Evolutionary conservation across 2,113 vertebrate genomes (phyloP).

Genomic region (Baryphthengus martii): DNA sequence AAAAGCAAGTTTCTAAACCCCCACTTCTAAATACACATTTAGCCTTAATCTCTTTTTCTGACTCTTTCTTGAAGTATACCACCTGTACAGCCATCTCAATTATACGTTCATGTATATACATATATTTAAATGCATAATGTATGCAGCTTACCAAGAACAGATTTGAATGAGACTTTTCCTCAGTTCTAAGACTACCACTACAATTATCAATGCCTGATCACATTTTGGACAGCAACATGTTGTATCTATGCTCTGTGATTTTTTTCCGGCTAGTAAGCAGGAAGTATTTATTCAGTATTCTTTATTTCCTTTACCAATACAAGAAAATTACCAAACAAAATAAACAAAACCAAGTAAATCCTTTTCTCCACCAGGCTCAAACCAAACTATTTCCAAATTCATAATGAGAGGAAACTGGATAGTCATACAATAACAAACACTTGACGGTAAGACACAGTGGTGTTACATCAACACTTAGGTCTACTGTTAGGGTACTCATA

Average conservation of each 20-base stretch:
- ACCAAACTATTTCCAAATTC: not conserved
- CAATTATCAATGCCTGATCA: not conserved
- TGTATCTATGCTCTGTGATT: not conserved
- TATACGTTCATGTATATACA: not conserved
- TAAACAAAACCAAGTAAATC: not conserved
- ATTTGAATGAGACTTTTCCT: not conserved
- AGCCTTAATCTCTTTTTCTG: slow-evolving; percentile 42
- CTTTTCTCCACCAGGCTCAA: accelerated
- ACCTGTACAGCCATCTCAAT: not conserved
- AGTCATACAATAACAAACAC: not conserved
- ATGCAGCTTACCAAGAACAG: not conserved
- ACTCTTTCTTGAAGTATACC: not conserved
- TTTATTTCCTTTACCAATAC: not conserved
- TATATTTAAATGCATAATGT: slow-evolving; percentile 13
- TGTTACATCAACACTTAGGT: not conserved
- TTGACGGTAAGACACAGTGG: not conserved
- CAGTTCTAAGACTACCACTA: not conserved
- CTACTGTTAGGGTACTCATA: not conserved
- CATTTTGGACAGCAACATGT: not conserved
- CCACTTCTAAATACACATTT: slow-evolving; percentile 7
- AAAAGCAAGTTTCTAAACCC: slow-evolving; percentile 28
- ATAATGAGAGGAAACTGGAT: not conserved
- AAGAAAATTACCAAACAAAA: not conserved
- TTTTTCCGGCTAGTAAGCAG: not conserved
- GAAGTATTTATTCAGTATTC: not conserved